These are phyloP conservation scores for Muntiacus muntjak DNA, from an alignment of 2,113 vertebrate genomes.

Conservation along the genomic window DNA sequence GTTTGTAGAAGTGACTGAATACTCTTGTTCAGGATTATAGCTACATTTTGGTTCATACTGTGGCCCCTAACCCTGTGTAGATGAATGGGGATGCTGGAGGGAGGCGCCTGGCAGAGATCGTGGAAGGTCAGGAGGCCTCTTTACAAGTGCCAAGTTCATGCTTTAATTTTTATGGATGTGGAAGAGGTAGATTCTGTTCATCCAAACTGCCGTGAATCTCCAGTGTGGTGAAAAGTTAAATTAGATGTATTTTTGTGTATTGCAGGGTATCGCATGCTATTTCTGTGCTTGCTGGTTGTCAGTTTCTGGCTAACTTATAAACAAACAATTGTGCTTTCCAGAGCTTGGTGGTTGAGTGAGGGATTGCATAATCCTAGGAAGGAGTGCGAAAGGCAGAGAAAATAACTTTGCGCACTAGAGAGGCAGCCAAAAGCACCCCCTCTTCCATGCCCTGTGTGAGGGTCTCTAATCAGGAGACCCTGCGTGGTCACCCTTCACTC, in stretches of 20 bases:
- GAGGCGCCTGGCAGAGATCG: background rate
- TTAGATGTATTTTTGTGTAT: background rate
- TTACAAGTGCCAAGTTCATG: background rate
- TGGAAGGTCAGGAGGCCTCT: background rate
- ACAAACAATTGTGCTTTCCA: constrained; percentile 43
- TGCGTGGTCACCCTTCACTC: background rate
- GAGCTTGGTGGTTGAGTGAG: constrained; percentile 24
- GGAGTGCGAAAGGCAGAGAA: background rate
- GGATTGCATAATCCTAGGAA: background rate
- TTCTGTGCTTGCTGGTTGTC: constrained; percentile 31
- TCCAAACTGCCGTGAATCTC: background rate
- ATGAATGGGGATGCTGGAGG: background rate
- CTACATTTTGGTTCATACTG: background rate
- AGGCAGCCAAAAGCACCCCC: background rate
- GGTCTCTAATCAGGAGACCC: background rate
- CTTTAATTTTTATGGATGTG: background rate
- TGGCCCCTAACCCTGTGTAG: background rate
- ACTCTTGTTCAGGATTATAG: background rate
- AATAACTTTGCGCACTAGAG: background rate
- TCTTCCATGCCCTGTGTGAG: background rate
- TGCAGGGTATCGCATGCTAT: background rate
- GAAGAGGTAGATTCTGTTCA: background rate
- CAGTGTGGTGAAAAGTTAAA: background rate
- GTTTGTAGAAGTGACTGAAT: background rate
- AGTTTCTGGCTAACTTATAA: constrained; percentile 17